Percentiles rank a stretch among this genome's conserved stretches.
These are phyloP conservation scores for Xylota sylvarum DNA, from an alignment of 2,888 invertebrate genomes.

Conservation along the genomic window DNA sequence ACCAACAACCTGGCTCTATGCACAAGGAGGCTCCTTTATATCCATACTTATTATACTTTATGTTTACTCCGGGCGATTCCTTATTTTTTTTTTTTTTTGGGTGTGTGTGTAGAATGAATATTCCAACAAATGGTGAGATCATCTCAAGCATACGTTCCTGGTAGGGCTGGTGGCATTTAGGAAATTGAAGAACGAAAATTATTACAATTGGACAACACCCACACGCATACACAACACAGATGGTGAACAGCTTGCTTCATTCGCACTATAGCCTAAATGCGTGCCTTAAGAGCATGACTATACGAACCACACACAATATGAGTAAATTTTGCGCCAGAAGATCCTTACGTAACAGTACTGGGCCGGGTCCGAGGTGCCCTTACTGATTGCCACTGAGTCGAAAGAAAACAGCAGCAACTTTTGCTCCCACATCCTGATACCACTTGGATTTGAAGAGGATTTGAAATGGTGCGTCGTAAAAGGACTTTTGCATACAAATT, in stretches of 20 bases:
- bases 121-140: constrained; percentile 56
- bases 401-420: constrained; percentile 55
- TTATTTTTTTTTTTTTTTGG: not conserved
- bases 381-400: constrained; percentile 19
- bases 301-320: constrained; percentile 19
- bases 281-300: too few species aligned
- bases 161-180: not conserved
- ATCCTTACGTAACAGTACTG: constrained; percentile 15
- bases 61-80: constrained; percentile 35
- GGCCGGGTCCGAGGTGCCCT: constrained; percentile 20
- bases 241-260: constrained; percentile 38
- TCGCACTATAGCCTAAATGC: constrained; percentile 49
- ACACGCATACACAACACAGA: not conserved
- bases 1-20: constrained; percentile 16
- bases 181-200: constrained; percentile 56
- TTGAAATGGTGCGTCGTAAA: constrained; percentile 62
- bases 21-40: not conserved
- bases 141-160: constrained; percentile 50
- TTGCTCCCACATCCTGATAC: constrained; percentile 32
- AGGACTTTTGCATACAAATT: constrained; percentile 71
- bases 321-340: not conserved
- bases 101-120: constrained; percentile 22
- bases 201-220: constrained; percentile 55
- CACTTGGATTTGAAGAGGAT: constrained; percentile 30
- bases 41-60: constrained; percentile 36